Percentiles rank a stretch among this genome's conserved stretches.
phyloP scores from a whole-genome alignment of 2,888 invertebrate genomes.

The Digitonthophagus gazella region DNA sequence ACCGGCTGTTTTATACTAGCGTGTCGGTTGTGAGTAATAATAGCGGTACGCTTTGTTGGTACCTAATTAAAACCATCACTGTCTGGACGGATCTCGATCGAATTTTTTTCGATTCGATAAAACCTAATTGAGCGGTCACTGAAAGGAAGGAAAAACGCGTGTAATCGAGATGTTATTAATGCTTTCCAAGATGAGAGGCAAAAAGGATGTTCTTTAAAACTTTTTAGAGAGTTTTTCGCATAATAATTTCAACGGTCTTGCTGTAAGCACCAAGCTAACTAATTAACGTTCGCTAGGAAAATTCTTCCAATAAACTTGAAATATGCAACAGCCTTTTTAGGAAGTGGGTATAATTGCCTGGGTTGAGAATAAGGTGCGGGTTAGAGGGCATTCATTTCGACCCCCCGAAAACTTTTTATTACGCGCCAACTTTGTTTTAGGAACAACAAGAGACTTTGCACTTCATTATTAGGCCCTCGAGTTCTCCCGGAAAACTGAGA shows the following conservation, averaged over 20 bases:
- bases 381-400: neutral
- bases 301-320: neutral
- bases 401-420: neutral
- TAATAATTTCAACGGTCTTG: neutral
- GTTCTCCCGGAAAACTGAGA: neutral
- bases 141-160: neutral
- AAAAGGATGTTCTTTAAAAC: neutral
- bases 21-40: neutral
- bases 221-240: too few species aligned
- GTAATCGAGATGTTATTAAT: neutral
- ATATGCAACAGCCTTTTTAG: neutral
- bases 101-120: neutral
- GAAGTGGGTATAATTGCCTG: neutral
- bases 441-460: neutral
- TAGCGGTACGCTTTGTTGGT: conserved; percentile 5
- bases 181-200: neutral
- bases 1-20: neutral
- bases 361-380: neutral
- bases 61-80: conserved; percentile 4
- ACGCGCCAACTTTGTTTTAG: neutral
- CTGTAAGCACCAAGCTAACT: neutral
- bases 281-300: neutral
- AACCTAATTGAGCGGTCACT: neutral
- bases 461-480: neutral
- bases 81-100: neutral